These are phyloP conservation scores for Calephelis virginiensis DNA, from an alignment of 1,140 invertebrate species.

Conservation along the genomic window DNA sequence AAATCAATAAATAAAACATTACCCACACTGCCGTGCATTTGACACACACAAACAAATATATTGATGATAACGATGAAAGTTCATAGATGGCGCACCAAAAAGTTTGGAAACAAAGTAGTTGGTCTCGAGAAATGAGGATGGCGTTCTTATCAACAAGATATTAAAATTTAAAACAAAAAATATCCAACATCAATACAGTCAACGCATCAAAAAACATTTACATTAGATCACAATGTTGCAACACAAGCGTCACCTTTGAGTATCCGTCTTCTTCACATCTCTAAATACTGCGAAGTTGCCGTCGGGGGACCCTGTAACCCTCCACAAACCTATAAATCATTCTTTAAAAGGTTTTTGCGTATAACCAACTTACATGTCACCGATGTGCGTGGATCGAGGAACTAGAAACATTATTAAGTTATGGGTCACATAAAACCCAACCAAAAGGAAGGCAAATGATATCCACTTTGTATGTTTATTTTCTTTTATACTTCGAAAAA, in stretches of 20 bases:
- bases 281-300: slow-evolving; percentile 1
- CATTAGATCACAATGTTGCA: not conserved
- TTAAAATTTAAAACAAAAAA: too few relatives aligned
- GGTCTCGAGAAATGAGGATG: too few relatives aligned
- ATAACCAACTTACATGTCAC: slow-evolving; percentile 9
- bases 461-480: not conserved
- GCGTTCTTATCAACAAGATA: too few relatives aligned
- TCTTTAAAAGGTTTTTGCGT: slow-evolving; percentile 15
- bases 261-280: not conserved
- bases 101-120: too few relatives aligned
- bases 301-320: not conserved
- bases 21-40: too few relatives aligned
- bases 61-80: too few relatives aligned
- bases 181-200: too few relatives aligned
- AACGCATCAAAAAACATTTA: too few relatives aligned
- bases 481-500: not conserved
- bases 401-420: slow-evolving; percentile 1
- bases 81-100: too few relatives aligned
- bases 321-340: slow-evolving; percentile 12
- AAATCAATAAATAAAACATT: too few relatives aligned
- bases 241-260: not conserved
- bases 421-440: slow-evolving; percentile 7
- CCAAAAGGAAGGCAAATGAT: slow-evolving; percentile 1
- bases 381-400: not conserved
- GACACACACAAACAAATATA: too few relatives aligned